Conservation (phyloP, 2,113 vertebrate genomes). For the Muscicapa adusta region DNA sequence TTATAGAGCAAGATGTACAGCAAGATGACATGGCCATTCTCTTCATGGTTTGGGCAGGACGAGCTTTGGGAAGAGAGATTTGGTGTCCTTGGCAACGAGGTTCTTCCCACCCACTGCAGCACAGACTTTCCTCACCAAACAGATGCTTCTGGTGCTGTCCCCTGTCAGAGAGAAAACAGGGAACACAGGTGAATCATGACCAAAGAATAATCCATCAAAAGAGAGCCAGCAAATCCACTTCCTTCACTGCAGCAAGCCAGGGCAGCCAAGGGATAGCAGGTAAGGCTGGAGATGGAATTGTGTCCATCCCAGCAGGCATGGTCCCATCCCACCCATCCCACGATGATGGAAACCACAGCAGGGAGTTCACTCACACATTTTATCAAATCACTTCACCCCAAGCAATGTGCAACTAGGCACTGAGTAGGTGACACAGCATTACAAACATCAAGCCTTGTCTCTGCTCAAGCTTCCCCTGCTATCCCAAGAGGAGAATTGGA, state of each 20-base stretch:
- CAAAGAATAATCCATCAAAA: background rate
- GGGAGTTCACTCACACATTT: background rate
- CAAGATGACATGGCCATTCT: background rate
- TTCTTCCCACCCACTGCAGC: background rate
- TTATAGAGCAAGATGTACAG: background rate
- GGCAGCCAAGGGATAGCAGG: background rate
- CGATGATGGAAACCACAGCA: background rate
- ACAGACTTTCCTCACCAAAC: background rate
- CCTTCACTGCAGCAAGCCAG: background rate
- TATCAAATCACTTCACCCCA: background rate
- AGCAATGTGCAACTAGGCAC: background rate
- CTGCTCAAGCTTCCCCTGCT: background rate
- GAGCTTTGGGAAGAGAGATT: background rate
- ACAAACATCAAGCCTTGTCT: background rate
- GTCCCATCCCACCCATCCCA: background rate
- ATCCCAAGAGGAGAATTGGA: background rate
- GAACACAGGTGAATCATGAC: background rate
- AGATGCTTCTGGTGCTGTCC: background rate
- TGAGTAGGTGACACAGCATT: background rate
- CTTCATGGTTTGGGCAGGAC: background rate
- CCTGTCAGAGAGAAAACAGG: background rate
- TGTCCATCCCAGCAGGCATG: background rate
- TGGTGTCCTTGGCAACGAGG: background rate
- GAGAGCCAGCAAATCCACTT: background rate
- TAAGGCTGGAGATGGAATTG: background rate